Evolutionary conservation across 2,888 invertebrate species (phyloP), one percentile per base, ranked within the genome.

Genomic region (Crossocerus cetratus): DNA sequence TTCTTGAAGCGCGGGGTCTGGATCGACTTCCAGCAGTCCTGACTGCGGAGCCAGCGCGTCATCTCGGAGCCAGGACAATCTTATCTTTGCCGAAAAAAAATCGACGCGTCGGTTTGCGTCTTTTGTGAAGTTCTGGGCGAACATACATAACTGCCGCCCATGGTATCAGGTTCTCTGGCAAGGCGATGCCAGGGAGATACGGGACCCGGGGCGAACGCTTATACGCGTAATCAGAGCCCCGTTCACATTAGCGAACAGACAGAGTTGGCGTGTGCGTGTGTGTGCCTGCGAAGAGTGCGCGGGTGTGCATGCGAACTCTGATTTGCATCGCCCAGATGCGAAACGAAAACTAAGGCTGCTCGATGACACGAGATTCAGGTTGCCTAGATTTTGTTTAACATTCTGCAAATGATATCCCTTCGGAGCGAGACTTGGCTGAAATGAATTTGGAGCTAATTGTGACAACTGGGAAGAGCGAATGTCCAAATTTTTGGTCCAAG

Each of bases 101-200:
- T 87, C 85, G 88, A 88, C 84, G 84, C 81, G 87, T 89, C 88
- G 84, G 84, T 83, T 82, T 75, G 81, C 83, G 83, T 86, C 86
- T 86, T 32, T 86, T 86, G 85, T 85, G 80, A 81, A 82, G 78
- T 80, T 77, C 82, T 80, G 81, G 82, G 84, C 82, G 83, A 82
- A 82, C 85, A 86, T 86, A 80, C 83, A 83, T 84, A 86, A 83
- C 83, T 76, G 81, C 73, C 63, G 58, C 23, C 22, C 66, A 74
- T 68, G 65, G 86, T 87, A 87, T 88, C 87, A 85, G 84, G 87
- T 88, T 88, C 84, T 86, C 83, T 74, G 73, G 77, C 77, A 78
- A 45, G 61, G 63, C 83, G 87, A 87, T 87, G 85, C 71, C 77
- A 74, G 78, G 72, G 58, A 85, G 87, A 87, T 87, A 87, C 74